These are phyloP conservation scores for Epizoanthus stellaris DNA, from an alignment of 92 coral and sea anemone species.

Conservation along the genomic window DNA sequence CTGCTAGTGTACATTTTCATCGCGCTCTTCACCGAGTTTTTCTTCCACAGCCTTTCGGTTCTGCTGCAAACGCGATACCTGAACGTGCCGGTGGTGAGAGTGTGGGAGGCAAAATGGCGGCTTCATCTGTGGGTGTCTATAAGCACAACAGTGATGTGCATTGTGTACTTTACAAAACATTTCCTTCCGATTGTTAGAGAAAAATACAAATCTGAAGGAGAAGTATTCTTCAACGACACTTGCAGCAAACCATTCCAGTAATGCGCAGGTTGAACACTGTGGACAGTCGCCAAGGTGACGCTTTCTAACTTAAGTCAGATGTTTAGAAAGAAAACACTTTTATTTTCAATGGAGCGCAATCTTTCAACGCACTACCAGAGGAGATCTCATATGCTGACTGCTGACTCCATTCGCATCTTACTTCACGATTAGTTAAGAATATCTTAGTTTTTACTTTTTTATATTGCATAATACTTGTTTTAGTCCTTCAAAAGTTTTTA, in stretches of 20 bases:
- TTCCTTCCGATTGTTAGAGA: neutral
- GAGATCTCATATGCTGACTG: too few relatives aligned
- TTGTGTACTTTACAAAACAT: neutral
- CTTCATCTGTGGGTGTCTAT: neutral
- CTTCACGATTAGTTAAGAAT: too few relatives aligned
- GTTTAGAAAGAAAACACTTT: too few relatives aligned
- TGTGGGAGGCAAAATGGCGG: neutral
- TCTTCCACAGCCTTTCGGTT: neutral
- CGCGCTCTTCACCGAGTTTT: slow-evolving; percentile 12
- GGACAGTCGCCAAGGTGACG: too few relatives aligned
- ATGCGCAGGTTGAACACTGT: neutral
- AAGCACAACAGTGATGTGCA: neutral
- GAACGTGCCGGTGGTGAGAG: neutral
- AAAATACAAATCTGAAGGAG: slow-evolving; percentile 3
- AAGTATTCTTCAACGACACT: neutral
- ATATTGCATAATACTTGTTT: too few relatives aligned
- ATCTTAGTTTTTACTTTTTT: too few relatives aligned
- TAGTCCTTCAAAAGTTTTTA: too few relatives aligned
- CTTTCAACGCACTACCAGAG: too few relatives aligned
- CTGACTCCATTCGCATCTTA: too few relatives aligned
- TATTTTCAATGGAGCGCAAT: too few relatives aligned
- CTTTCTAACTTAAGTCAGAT: too few relatives aligned
- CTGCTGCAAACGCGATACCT: too few relatives aligned
- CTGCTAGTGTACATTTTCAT: neutral
- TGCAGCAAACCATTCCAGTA: neutral